A percentile compares a stretch with the other conserved stretches of the same genome.
Evolutionary conservation across 2,797 vertebrate genomes (phyloP).

Genomic region (Hybognathus amarus): DNA sequence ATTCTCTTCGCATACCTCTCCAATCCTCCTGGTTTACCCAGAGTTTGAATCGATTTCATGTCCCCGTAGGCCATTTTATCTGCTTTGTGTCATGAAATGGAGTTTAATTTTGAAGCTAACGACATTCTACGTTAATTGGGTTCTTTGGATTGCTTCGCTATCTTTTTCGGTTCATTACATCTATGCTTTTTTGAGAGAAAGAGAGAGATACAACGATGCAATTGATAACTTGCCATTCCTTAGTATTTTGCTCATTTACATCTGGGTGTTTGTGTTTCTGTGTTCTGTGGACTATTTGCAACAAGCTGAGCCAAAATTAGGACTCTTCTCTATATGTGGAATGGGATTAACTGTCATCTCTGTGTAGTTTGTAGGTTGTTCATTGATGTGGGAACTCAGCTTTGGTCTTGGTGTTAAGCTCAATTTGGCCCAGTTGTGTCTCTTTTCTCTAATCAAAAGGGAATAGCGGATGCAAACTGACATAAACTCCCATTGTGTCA

Average conservation of each 20-base stretch:
- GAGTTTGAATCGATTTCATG: not conserved
- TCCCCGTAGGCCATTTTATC: slow-evolving; percentile 17
- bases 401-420: slow-evolving; percentile 37
- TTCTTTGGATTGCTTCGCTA: not conserved
- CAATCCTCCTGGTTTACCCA: not conserved
- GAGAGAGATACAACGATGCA: slow-evolving; percentile 20
- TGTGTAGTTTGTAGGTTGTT: slow-evolving; percentile 37
- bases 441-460: slow-evolving; percentile 16
- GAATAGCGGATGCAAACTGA: slow-evolving; percentile 26
- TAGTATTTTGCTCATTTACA: slow-evolving; percentile 23
- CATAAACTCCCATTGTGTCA: slow-evolving; percentile 16
- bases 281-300: slow-evolving; percentile 19
- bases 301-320: slow-evolving; percentile 39
- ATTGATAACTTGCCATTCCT: slow-evolving; percentile 31
- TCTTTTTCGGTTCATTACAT: not conserved
- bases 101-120: not conserved
- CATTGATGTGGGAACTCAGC: slow-evolving; percentile 21
- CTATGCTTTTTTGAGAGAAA: not conserved
- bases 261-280: slow-evolving; percentile 17
- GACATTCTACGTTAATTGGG: not conserved
- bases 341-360: slow-evolving; percentile 38
- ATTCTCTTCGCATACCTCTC: slow-evolving; percentile 2
- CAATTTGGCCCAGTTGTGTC: slow-evolving; percentile 35
- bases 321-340: slow-evolving; percentile 16
- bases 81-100: not conserved